Conservation (phyloP, 2,797 vertebrate genomes). For the Mareca strepera region DNA sequence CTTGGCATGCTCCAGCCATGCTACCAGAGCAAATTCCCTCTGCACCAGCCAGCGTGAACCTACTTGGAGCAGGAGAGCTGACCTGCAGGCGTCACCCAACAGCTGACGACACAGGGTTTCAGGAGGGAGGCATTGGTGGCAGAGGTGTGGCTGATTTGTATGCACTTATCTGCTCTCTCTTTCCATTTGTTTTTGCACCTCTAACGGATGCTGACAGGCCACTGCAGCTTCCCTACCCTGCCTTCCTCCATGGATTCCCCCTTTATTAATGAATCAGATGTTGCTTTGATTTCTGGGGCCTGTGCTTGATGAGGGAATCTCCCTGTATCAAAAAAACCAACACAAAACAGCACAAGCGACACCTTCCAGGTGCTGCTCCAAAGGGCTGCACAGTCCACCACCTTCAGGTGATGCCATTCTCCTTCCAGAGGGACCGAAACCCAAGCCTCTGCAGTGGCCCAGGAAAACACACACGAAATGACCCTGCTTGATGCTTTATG, state of each 20-base stretch:
- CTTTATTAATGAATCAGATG: constrained; percentile 29
- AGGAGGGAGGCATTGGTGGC: neutral
- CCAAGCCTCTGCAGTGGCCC: neutral
- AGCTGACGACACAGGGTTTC: neutral
- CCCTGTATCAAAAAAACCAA: rapidly evolving
- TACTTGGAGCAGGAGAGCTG: neutral
- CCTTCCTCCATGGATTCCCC: neutral
- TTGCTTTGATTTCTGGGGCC: neutral
- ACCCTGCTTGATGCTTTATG: rapidly evolving
- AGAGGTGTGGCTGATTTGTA: constrained; percentile 14
- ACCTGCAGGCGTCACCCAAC: neutral
- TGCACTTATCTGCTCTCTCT: constrained; percentile 24
- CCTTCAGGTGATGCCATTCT: neutral
- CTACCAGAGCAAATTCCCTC: neutral
- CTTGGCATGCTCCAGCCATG: rapidly evolving
- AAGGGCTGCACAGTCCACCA: neutral
- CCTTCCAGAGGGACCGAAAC: neutral
- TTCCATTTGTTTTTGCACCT: constrained; percentile 24
- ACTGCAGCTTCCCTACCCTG: neutral
- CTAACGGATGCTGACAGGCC: constrained; percentile 53
- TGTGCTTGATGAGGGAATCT: neutral
- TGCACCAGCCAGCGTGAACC: neutral
- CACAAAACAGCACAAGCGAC: rapidly evolving
- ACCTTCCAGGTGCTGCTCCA: neutral
- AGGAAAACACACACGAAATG: neutral